Evolutionary conservation across 1,140 invertebrate species (phyloP).

Genomic region (Nasonia vitripennis): DNA sequence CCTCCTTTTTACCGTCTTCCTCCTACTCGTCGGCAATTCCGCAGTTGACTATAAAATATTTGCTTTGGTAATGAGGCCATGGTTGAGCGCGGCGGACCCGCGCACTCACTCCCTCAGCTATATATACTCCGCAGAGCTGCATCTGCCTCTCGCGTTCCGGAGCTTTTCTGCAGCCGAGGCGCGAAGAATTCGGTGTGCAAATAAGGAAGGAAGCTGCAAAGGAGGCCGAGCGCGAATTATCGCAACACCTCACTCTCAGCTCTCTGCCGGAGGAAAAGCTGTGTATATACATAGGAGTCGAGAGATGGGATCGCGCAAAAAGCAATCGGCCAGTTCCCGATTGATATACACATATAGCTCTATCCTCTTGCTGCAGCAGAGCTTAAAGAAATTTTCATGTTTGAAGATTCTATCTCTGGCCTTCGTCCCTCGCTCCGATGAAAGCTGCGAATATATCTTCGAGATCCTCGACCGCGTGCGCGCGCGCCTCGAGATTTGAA

Average conservation of each 20-base stretch:
- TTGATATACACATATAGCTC: constrained; percentile 45
- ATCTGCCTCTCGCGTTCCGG: no score
- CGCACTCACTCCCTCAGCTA: not conserved
- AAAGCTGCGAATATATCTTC: no score
- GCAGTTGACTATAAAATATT: constrained; percentile 74
- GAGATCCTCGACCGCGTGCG: no score
- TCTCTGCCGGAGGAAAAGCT: constrained; percentile 45
- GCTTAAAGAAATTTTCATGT: constrained; percentile 34
- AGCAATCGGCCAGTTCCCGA: constrained; percentile 55
- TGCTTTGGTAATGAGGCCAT: constrained; percentile 75
- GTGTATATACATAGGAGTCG: not conserved
- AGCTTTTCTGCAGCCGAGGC: constrained; percentile 47
- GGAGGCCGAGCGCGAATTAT: constrained; percentile 66
- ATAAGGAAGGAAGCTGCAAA: constrained; percentile 65
- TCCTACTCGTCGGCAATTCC: constrained; percentile 55
- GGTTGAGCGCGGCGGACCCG: constrained; percentile 60
- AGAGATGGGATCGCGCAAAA: constrained; percentile 46
- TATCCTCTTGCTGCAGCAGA: constrained; percentile 23
- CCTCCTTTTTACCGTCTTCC: constrained; percentile 57
- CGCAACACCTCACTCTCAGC: constrained; percentile 58
- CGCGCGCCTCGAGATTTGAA: not conserved
- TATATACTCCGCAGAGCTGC: not conserved
- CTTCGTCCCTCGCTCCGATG: no score
- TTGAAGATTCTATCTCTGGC: not conserved
- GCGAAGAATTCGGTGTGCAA: constrained; percentile 70